These are phyloP conservation scores for Drosophila picticornis DNA, from an alignment of 2,888 invertebrate species.

Conservation along the genomic window DNA sequence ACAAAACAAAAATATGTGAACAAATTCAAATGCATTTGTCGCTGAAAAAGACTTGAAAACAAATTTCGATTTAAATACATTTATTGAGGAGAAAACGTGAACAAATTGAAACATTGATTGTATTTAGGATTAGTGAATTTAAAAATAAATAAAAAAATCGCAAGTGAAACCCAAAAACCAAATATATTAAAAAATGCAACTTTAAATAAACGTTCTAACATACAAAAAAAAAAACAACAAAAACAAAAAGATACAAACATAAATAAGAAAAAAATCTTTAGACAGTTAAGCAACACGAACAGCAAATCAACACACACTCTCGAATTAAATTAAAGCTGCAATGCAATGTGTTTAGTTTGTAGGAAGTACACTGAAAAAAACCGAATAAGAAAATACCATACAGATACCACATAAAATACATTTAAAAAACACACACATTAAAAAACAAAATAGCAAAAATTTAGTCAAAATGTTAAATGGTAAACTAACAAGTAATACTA, in stretches of 20 bases:
- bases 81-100: constrained; percentile 62
- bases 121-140: constrained; percentile 79
- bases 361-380: constrained; percentile 69
- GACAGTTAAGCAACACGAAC: constrained; percentile 64
- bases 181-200: constrained; percentile 54
- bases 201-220: constrained; percentile 63
- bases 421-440: constrained; percentile 30
- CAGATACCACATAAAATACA: constrained; percentile 44
- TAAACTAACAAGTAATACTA: constrained; percentile 58
- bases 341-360: constrained; percentile 74
- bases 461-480: constrained; percentile 73
- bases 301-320: constrained; percentile 52
- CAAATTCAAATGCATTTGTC: constrained; percentile 81
- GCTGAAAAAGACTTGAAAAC: constrained; percentile 79
- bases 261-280: constrained; percentile 58
- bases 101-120: constrained; percentile 73
- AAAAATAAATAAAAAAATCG: constrained; percentile 51
- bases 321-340: constrained; percentile 64
- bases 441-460: constrained; percentile 65
- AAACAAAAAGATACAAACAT: constrained; percentile 10
- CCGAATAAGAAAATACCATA: constrained; percentile 53
- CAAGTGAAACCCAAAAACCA: constrained; percentile 38
- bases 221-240: constrained; percentile 14
- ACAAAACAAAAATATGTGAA: constrained; percentile 65
- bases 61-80: constrained; percentile 79